Conservation (phyloP, 2,113 vertebrate genomes). For the Capricornis sumatraensis region DNA sequence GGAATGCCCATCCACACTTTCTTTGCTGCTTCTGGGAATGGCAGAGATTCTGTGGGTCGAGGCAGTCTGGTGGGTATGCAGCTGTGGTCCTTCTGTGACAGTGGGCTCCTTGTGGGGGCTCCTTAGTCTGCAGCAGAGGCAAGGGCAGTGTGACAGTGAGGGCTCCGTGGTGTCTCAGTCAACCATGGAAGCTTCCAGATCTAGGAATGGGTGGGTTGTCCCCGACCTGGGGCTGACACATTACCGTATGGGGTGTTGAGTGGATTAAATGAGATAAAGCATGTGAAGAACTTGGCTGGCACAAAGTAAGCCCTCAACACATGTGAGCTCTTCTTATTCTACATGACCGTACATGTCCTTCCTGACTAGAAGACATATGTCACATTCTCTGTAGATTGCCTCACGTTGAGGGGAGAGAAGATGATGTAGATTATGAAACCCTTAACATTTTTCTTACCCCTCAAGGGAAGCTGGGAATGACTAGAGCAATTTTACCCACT, state of each 20-base stretch:
- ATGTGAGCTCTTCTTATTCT: background rate
- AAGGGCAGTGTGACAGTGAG: background rate
- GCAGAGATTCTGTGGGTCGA: background rate
- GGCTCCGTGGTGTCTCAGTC: background rate
- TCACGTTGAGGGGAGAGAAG: background rate
- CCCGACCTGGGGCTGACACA: rapidly evolving
- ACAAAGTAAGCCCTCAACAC: background rate
- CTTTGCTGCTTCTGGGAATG: background rate
- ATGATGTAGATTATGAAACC: background rate
- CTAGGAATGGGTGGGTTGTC: background rate
- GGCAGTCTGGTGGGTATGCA: background rate
- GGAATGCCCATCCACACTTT: background rate
- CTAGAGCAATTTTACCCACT: background rate
- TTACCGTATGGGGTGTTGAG: background rate
- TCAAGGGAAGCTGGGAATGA: background rate
- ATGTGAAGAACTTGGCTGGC: background rate
- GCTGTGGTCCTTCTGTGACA: background rate
- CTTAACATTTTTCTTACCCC: background rate
- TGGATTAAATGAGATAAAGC: background rate
- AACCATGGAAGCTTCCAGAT: background rate
- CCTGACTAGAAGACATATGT: background rate
- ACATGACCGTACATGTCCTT: background rate
- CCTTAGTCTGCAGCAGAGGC: background rate
- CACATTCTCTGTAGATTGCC: background rate
- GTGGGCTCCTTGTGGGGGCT: background rate